phyloP scores from a whole-genome alignment of 2,113 vertebrate genomes.

The Thalassarche chlororhynchos region DNA sequence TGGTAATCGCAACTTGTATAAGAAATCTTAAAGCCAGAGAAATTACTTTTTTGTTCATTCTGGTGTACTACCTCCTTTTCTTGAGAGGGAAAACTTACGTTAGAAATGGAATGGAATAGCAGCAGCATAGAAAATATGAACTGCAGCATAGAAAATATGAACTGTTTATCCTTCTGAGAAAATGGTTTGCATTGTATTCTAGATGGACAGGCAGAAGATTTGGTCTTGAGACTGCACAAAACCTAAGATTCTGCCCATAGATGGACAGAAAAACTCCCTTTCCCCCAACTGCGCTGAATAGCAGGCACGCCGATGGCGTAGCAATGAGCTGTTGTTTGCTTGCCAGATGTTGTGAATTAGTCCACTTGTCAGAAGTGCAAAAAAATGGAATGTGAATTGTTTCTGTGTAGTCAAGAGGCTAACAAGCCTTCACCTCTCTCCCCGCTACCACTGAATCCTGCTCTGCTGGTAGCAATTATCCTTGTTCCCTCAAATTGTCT shows the following conservation, averaged over 20 bases:
- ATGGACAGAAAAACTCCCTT: background rate
- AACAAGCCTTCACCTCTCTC: constrained; percentile 25
- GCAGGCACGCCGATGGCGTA: background rate
- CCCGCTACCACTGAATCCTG: background rate
- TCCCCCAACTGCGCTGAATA: background rate
- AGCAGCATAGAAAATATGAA: background rate
- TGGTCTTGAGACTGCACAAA: background rate
- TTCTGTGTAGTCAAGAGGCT: constrained; percentile 2
- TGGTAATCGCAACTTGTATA: background rate
- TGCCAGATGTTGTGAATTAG: constrained; percentile 17
- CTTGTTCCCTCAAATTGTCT: constrained; percentile 11
- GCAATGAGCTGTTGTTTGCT: background rate
- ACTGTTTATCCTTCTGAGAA: background rate
- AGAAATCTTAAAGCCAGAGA: background rate
- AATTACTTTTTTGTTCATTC: background rate
- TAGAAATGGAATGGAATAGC: background rate
- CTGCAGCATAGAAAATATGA: background rate
- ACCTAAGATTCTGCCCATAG: background rate
- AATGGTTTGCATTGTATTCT: background rate
- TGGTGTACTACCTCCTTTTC: background rate
- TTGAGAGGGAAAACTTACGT: background rate
- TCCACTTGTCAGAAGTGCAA: background rate
- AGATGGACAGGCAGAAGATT: background rate
- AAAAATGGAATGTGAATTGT: background rate
- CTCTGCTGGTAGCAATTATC: constrained; percentile 5